Base-by-base conservation (phyloP, 2,797 vertebrate genomes). In the Catamblyrhynchus diadema region DNA sequence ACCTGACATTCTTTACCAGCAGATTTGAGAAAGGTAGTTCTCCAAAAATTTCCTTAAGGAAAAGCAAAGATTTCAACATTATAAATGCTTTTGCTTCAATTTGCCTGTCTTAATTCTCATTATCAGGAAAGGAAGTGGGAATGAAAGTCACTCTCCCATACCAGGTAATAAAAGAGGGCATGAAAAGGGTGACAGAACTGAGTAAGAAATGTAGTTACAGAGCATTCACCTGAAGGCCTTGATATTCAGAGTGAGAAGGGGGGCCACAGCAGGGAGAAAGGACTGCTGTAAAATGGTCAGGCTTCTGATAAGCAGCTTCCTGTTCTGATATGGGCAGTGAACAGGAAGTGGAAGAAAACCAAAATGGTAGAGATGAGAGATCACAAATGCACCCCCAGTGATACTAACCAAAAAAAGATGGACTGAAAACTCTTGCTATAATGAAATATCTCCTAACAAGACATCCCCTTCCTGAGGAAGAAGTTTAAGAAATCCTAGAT, bases 41-140 rank as follows among this genome's bases (percentile, higher is more conserved):
- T 80, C 64, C 12, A 90, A 66, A 84, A 57, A 72, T 41, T 72
- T 90, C 60, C 44, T 62, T 28, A 73, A 7, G 60, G 39, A 81
- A 93, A 83, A 27, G 50, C 37, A 61, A 65, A 48, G 37, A 82
- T 66, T 87, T 75, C 50, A 89, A 88, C 54, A 78, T 56, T 48
- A 70, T 51, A 86, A 86, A 86, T 15, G 45, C 22, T 88, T 78
- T 78, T 75, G 44, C 28, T 86, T 57, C 3, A 6, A 54, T 77
- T 33, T 80, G 71, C 51, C 50, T 70, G 42, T 35, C 35, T 93
- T 85, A 93, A 85, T 57, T 90, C 47, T 62, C 33, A 60, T 57
- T 53, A 88, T 78, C 32, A 56, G 33, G 41, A 90, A 78, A 93
- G 30, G 17, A 80, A 85, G 56, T 15, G 23, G 66, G 50, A 88